phyloP scores from a whole-genome alignment of 1,140 invertebrate genomes.

The Melitaea cinxia region DNA sequence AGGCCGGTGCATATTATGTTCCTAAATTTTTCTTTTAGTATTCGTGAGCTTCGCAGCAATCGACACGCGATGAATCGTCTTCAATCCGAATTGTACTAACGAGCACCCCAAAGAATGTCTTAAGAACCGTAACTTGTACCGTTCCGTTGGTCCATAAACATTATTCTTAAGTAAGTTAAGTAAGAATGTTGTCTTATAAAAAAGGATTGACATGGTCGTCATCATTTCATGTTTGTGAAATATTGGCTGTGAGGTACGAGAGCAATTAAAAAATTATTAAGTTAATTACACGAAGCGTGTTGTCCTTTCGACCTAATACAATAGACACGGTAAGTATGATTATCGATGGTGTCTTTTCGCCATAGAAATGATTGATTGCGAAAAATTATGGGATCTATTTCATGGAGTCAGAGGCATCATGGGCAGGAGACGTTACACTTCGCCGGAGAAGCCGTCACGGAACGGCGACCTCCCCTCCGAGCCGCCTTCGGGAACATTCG shows the following conservation, averaged over 20 bases:
- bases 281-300: background rate
- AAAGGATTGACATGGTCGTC: no score
- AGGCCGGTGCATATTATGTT: no score
- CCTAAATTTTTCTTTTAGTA: no score
- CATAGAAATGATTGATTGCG: slow-evolving; percentile 30
- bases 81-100: no score
- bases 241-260: background rate
- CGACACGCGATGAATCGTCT: no score
- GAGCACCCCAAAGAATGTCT: no score
- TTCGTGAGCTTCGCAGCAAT: no score
- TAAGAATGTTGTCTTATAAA: no score
- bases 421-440: slow-evolving; percentile 60
- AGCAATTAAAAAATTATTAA: background rate
- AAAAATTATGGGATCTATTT: slow-evolving; percentile 49
- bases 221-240: background rate
- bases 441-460: slow-evolving; percentile 58
- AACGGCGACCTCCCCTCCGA: slow-evolving; percentile 55
- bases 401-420: slow-evolving; percentile 47
- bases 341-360: slow-evolving; percentile 2
- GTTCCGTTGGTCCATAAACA: background rate
- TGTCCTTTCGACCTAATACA: background rate
- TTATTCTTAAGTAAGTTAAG: no score
- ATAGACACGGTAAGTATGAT: background rate
- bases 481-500: slow-evolving; percentile 58
- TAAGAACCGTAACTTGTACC: no score